These are phyloP conservation scores for Drosophila parvula DNA, from an alignment of 1,140 invertebrate genomes.

Conservation along the genomic window DNA sequence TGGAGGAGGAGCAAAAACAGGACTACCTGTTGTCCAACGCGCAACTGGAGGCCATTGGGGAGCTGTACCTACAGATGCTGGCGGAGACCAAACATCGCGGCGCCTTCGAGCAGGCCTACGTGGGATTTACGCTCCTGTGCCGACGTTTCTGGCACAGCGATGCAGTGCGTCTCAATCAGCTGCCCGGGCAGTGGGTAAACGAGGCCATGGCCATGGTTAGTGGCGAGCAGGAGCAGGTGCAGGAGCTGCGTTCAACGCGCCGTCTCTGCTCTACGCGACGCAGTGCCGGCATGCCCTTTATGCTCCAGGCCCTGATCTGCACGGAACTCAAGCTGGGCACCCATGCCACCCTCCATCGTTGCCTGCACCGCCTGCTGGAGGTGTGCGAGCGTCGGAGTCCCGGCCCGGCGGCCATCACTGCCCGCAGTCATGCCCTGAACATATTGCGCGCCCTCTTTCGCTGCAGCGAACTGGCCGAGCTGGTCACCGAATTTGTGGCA, in stretches of 20 bases:
- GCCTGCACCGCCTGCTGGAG: conserved; percentile 86
- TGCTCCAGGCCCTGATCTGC: conserved; percentile 91
- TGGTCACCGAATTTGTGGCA: conserved; percentile 89
- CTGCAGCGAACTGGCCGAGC: conserved; percentile 90
- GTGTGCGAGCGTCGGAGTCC: conserved; percentile 70
- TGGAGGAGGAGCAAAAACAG: conserved; percentile 45
- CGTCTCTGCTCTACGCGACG: conserved; percentile 90
- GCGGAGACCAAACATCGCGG: conserved; percentile 95
- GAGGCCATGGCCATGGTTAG: conserved; percentile 79
- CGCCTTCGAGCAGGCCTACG: conserved; percentile 97
- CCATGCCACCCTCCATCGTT: conserved; percentile 86
- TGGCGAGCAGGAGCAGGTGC: not conserved
- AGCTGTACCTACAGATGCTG: conserved; percentile 90
- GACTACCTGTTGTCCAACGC: conserved; percentile 62
- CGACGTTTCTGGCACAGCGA: conserved; percentile 85
- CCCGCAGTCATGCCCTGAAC: conserved; percentile 92
- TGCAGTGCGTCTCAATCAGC: conserved; percentile 85
- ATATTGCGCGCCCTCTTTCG: conserved; percentile 92
- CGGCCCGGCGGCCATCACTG: conserved; percentile 62
- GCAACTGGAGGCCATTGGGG: conserved; percentile 87
- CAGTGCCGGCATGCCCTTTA: conserved; percentile 96
- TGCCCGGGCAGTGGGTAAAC: conserved; percentile 90
- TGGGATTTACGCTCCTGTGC: conserved; percentile 93
- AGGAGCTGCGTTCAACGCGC: not conserved
- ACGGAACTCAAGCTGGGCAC: conserved; percentile 88